Evolutionary conservation across 2,113 vertebrate genomes (phyloP), one percentile per base, ranked within the genome.

Genomic region (Burhinus bistriatus): DNA sequence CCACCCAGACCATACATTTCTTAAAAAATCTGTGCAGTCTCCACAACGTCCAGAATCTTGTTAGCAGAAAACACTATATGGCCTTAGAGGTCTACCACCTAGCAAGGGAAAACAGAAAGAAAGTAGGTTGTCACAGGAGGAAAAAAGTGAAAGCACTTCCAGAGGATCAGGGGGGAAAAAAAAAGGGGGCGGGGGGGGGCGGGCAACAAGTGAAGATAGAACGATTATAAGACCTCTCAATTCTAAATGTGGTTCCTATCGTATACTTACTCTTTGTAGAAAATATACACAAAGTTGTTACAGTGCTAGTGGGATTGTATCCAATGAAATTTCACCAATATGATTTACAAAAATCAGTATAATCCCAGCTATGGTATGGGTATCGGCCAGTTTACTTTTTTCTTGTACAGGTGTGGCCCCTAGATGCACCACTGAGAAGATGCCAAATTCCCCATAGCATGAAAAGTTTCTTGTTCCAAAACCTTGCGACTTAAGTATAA

Each of bases 161-260:
- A 72, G 9, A 59, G 10, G 17, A 73, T 45, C 5, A 9, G 44
- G 26, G 26, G 26, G 1, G 4, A 16, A 16, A 66, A 10, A 23
- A 73, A 52, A 32, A 4, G 3, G 2, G 3, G 4, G 3, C 3
- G 19, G 14, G 4, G 4, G 3, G 18, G 12, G 4, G 3, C 2
- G 23, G 26, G 20, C 7, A 51, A 51, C 9, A 21, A 66, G 15
- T 17, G 16, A 87, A 83, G 44, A 83, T 2, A 72, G 34, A 85
- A 65, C 51, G 9, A 54, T 47, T 81, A 9, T 10, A 85, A 87
- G 27, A 54, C 11, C 25, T 88, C 38, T 69, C 20, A 69, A 19
- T 64, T 64, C 38, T 64, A 84, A 68, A 84, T 9, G 22, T 19
- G 47, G 19, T 22, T 87, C 12, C 58, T 68, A 32, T 7, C 30